phyloP scores from a whole-genome alignment of 2,113 vertebrate genomes.

The Lepus americanus region DNA sequence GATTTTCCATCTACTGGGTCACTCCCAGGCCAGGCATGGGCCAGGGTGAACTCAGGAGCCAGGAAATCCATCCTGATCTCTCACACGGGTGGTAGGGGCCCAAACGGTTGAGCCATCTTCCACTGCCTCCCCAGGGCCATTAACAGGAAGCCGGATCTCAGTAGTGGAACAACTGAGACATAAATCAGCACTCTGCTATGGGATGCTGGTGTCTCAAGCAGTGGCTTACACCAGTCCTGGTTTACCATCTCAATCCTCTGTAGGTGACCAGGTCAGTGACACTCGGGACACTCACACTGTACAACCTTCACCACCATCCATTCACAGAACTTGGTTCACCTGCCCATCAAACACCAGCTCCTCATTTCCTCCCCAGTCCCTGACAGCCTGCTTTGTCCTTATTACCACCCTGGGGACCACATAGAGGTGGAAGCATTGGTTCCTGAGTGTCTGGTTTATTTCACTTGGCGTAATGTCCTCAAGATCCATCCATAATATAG shows the following conservation, averaged over 20 bases:
- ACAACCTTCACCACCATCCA: fast-evolving
- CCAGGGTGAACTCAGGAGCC: no score
- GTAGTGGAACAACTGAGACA: no score
- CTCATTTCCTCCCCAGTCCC: fast-evolving
- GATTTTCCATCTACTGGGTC: no score
- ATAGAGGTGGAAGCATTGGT: neutral
- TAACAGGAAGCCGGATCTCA: no score
- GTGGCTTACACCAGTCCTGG: no score
- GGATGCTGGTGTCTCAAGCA: no score
- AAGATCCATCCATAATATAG: neutral
- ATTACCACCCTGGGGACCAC: neutral
- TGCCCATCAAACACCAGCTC: neutral
- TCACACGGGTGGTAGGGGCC: no score
- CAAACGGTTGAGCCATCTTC: no score
- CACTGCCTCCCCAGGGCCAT: no score
- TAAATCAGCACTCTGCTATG: no score
- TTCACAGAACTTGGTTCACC: neutral
- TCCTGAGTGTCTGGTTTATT: neutral
- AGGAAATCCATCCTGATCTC: no score
- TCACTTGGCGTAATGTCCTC: neutral
- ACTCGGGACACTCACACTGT: neutral
- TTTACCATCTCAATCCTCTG: neutral
- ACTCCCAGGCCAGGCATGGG: no score
- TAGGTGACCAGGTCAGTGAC: neutral
- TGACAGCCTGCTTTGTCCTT: neutral